Evolutionary conservation across 2,888 invertebrate genomes (phyloP).

Genomic region (Agriopis marginaria): DNA sequence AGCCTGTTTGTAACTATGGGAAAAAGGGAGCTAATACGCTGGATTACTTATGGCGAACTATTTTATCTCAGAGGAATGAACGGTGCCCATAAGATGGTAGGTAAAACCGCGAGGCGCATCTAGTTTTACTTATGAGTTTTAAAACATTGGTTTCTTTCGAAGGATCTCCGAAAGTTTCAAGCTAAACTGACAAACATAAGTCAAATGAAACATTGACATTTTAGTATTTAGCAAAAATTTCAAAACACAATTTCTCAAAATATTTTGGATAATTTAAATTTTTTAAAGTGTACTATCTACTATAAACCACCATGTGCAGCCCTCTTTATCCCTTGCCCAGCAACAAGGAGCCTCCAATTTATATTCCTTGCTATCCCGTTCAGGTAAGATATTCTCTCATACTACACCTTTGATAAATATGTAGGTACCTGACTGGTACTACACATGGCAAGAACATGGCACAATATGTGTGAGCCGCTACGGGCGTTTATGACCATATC

Average conservation of each 20-base stretch:
- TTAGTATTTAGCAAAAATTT: not conserved
- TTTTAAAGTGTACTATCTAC: conserved; percentile 21
- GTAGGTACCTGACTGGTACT: too few species aligned
- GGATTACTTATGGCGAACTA: too few species aligned
- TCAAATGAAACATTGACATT: not conserved
- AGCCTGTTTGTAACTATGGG: too few species aligned
- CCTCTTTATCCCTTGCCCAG: conserved; percentile 62
- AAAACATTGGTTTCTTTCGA: not conserved
- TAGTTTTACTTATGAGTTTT: not conserved
- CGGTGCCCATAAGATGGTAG: too few species aligned
- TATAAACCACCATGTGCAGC: conserved; percentile 62
- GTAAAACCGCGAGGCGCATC: not conserved
- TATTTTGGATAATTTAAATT: conserved; percentile 20
- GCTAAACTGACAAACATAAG: not conserved
- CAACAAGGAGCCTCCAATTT: conserved; percentile 69
- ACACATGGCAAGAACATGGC: too few species aligned
- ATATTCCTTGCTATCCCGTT: conserved; percentile 66
- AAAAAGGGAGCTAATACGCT: too few species aligned
- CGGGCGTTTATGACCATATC: too few species aligned
- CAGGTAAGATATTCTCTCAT: conserved; percentile 50
- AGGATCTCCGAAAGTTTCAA: not conserved
- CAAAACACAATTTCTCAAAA: conserved; percentile 5
- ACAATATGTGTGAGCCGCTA: too few species aligned
- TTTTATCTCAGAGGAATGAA: too few species aligned
- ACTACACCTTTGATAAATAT: too few species aligned